Evolutionary conservation across 2,797 vertebrate genomes (phyloP), one percentile per base, ranked within the genome.

Genomic region (Diplodus puntazzo): DNA sequence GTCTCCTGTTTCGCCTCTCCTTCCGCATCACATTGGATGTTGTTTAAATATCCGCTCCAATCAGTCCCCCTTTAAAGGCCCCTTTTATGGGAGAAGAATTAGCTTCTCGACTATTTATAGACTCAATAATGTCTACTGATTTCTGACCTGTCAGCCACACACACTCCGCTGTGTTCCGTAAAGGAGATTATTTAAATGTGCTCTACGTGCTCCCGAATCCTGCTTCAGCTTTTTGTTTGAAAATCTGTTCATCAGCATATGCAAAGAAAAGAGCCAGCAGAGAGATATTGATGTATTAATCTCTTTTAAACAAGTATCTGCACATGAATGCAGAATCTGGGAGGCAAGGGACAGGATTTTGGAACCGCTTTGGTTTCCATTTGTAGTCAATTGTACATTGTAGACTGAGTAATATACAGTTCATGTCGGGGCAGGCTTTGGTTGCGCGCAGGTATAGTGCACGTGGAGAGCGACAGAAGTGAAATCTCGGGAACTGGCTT

Each of bases 1-100:
- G 50, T 77, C 30, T 9, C 18, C 49, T 72, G 53, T 73, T 80
- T 82, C 63, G n/a, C 59, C 68, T 7, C 46, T 17, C 20, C 23
- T 30, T 55, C 30, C 74, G 62, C 45, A 34, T 64, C 0, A 0
- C 53, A 59, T 74, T 34, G 30, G 48, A 75, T 88, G 60, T 65
- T 77, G 63, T 84, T 82, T 80, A 69, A 87, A 85, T 57, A 23
- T 74, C 60, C 2, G 1, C 18, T 53, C n/a, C 71, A 53, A 87
- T 87, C 79, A 70, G 34, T 74, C 79, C 43, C 43, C 11, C 2
- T 55, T 70, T 57, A 75, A 81, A 82, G 18, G 14, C 25, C 88
- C 88, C 89, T 84, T 90, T 83, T 89, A 88, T 79, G 86, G 88
- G 42, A 85, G 79, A 86, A 81, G 86, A 88, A 89, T 90, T 77